phyloP scores from a whole-genome alignment of 35 echinoderm and acorn worm genomes.

The Anneissia japonica region DNA sequence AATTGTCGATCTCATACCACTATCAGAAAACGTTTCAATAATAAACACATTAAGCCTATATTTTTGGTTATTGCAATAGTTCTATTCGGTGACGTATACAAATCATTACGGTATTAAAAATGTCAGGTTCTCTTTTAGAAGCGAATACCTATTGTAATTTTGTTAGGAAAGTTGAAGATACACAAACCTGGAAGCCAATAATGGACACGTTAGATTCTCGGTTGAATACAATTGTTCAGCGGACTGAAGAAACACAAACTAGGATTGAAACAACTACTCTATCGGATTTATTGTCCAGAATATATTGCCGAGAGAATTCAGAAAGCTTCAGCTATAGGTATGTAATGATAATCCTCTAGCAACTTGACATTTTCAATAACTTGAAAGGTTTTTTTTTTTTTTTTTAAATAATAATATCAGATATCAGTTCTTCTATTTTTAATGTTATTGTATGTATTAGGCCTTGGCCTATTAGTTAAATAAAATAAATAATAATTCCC shows the following conservation, averaged over 20 bases:
- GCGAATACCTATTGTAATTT: background rate
- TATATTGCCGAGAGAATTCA: background rate
- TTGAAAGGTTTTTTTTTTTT: no score
- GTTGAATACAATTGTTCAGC: background rate
- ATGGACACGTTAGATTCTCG: background rate
- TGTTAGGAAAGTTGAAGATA: background rate
- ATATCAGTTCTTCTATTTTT: no score
- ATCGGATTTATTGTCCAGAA: background rate
- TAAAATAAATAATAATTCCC: no score
- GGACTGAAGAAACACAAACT: background rate
- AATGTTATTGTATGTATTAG: no score
- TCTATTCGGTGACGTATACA: no score
- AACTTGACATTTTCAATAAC: no score
- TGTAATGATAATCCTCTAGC: no score
- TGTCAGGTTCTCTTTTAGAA: background rate
- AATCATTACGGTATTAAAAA: background rate
- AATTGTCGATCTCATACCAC: background rate
- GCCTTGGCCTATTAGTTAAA: no score
- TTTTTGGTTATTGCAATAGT: no score
- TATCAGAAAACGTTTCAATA: background rate
- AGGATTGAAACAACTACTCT: background rate
- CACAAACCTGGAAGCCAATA: background rate
- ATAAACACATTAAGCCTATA: background rate
- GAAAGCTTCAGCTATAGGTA: background rate
- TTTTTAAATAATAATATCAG: no score